Base-by-base conservation (phyloP, 2,888 invertebrate genomes). In the Diarsia mendica region DNA sequence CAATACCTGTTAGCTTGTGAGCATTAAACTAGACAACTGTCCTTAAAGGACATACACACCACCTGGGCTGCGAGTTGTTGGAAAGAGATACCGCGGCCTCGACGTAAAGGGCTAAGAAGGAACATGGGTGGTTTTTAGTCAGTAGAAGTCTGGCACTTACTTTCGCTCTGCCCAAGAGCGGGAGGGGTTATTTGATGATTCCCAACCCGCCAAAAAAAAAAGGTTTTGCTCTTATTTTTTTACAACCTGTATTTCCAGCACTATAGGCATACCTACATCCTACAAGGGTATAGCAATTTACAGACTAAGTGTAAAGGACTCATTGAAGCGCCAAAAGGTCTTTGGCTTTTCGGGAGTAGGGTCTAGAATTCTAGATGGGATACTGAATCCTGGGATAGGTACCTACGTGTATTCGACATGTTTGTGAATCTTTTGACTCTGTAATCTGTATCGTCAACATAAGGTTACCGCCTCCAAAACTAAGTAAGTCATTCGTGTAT, bases 401-500 rank as follows among this genome's bases (percentile, higher is more conserved):
- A 28, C 28, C n/a, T n/a, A 61, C 61, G 48, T 72, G 53, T 51
- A 39, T 58, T 69, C n/a, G 44, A 51, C n/a, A 61, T 51, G 61
- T 74, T 63, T 71, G 74, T 58, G 15, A 49, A 73, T 61, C 66
- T 51, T 65, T 76, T 71, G 75, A 73, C 72, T 75, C 20, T 65
- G 33, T 70, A 73, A 70, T 75, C 20, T 65, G 33, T 70, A 72
- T 74, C 44, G 66, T 84, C 74, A 75, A 73, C 83, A 78, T 86
- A 89, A 85, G 84, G 89, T 89, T 89, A 89, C 89, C 89, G 89
- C 80, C 82, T 87, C 87, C 89, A 88, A 89, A 89, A 83, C 82
- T 89, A 79, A 78, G 60, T 87, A 82, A 75, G 78, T 87, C 70
- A 70, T 79, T 76, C 61, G 23, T 81, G 72, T 87, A 79, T 77